Evolutionary conservation across 1,140 invertebrate species (phyloP), one percentile per base, ranked within the genome.

Genomic region (Cydia pomonella): DNA sequence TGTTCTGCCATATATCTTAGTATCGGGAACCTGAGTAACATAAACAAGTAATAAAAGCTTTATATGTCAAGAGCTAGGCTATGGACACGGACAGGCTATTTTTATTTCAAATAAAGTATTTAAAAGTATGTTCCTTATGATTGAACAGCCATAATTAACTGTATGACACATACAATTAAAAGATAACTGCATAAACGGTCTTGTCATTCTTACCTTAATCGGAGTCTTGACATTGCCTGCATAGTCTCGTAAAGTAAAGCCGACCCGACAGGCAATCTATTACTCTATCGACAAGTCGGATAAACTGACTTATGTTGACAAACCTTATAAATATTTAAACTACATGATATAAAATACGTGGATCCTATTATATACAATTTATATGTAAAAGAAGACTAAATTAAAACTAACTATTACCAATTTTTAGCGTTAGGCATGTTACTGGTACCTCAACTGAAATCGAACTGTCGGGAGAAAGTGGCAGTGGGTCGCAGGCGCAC

Each of bases 191-290:
- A 59, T 59, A 59, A 59, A 59, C 53, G 53, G 18, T 59, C 53
- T 23, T 23, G 53, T 59, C 53, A 23, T 59, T 59, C 53, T 59
- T 59, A 59, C 53, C 53, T 23, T 59, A 59, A 59, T 59, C 53
- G 53, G 53, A 59, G 53, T 59, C 53, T 59, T 59, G 53, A 59
- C 53, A 59, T 59, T 59, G 53, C 21, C 21, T 1, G 7, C 53
- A 21, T 21, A 59, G 53, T 59, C 53, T 23, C 53, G n/a, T n/a
- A n/a, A n/a, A 59, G 18, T 12, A 50, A 18, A 38, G 23, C 18
- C 53, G 53, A 23, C 53, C 18, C 53, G 53, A 23, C 53, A 50
- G 47, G 5, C n/a, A 23, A 59, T 59, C 18, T 59, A 59, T 59
- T 59, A 59, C 53, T 59, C 53, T 59, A 59, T 59, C 53, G 18